phyloP scores from a whole-genome alignment of 2,113 vertebrate genomes.

The Thryonomys swinderianus region DNA sequence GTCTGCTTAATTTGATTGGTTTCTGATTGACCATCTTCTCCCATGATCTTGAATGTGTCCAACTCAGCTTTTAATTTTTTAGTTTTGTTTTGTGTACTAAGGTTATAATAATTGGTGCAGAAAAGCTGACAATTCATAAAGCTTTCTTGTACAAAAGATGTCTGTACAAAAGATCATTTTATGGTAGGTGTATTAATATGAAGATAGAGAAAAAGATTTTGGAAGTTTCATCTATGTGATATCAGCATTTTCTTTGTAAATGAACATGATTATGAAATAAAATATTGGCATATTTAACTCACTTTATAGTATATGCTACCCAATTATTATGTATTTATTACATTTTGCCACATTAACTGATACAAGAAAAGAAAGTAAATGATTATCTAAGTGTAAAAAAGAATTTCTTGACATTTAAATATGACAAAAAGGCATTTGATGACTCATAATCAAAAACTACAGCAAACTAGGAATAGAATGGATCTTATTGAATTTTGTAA shows the following conservation, averaged over 20 bases:
- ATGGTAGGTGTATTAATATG: conserved; percentile 36
- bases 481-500: conserved; percentile 9
- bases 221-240: background rate
- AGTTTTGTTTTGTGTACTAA: background rate
- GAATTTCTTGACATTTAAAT: conserved; percentile 35
- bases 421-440: conserved; percentile 33
- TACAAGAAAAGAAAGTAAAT: background rate
- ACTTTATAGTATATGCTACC: background rate
- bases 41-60: background rate
- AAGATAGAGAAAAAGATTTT: background rate
- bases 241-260: background rate
- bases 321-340: background rate
- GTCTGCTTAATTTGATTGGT: background rate
- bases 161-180: background rate
- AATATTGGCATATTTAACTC: conserved; percentile 20
- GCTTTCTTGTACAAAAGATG: too few relatives aligned
- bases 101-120: background rate
- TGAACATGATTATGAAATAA: conserved; percentile 52
- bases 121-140: background rate
- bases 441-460: conserved; percentile 4
- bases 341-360: background rate
- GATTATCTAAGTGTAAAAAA: background rate
- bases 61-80: background rate
- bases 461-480: conserved; percentile 45
- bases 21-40: conserved; percentile 22